Evolutionary conservation across 2,113 vertebrate species (phyloP), one percentile per base, ranked within the genome.

Genomic region (Pachypanchax playfairii): DNA sequence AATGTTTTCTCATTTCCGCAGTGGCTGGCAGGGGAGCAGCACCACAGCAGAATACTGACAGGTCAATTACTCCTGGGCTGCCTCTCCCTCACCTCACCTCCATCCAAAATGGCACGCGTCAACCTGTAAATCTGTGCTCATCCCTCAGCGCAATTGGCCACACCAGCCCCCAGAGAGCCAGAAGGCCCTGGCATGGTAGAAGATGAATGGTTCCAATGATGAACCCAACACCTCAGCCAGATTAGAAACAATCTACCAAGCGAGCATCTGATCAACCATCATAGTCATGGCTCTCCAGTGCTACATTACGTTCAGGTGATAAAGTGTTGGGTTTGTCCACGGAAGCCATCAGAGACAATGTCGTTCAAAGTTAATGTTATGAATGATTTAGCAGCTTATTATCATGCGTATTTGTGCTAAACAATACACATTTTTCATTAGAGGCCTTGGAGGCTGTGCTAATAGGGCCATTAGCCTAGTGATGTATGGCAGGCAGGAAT

Each of bases 41-140:
- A 84, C 87, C 75, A 74, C 77, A 79, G 88, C 87, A 84, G 88
- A 88, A 93, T 92, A 84, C 91, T 93, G 94, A 96, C 94, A 95
- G 93, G 92, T 95, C 94, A 94, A 93, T 96, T 94, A 95, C 92
- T 94, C 85, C 88, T 82, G 69, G 90, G 79, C 89, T 91, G 88
- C 84, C 87, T 83, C 90, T 89, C 88, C 79, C 91, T 91, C 89
- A 89, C 91, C 88, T 85, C 52, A 79, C 86, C 72, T 74, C 82
- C 83, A 76, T 84, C 86, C 86, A 84, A 90, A 92, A 90, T 88
- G 89, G 85, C 87, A 90, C 63, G 65, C 88, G 89, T 89, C 87
- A 89, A 82, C 83, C 84, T 39, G 70, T 83, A 92, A 91, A 94
- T 92, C 83, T 42, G 87, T 73, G 83, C 90, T 93, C 93, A 94